Evolutionary conservation across 2,113 vertebrate species (phyloP).

Genomic region (Peucedramus taeniatus): DNA sequence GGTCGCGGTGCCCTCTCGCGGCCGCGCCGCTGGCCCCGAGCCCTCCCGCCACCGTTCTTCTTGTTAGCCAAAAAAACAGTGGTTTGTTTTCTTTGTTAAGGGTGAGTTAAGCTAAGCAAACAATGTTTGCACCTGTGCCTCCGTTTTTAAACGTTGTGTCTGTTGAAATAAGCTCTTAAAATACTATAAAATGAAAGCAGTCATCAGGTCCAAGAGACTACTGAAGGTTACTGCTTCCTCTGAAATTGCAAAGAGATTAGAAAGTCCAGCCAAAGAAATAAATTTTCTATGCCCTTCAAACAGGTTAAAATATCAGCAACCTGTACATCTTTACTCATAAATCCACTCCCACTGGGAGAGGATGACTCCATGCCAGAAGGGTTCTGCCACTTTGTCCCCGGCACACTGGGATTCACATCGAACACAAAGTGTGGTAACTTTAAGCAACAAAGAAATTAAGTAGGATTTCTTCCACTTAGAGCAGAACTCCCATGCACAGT

Average conservation of each 20-base stretch:
- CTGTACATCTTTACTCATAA: neutral
- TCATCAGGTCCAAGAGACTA: rapidly evolving
- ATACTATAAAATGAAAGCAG: neutral
- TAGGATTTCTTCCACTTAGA: neutral
- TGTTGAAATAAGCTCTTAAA: neutral
- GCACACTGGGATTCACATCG: rapidly evolving
- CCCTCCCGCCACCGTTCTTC: rapidly evolving
- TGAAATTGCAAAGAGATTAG: neutral
- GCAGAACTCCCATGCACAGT: neutral
- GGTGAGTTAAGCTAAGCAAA: neutral
- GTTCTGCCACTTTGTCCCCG: neutral
- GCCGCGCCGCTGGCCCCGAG: neutral
- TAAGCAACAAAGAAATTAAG: neutral
- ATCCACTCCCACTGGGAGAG: neutral
- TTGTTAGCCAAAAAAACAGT: rapidly evolving
- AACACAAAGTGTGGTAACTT: neutral
- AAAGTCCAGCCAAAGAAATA: rapidly evolving
- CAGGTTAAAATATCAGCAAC: neutral
- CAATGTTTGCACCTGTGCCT: neutral
- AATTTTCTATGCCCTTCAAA: neutral
- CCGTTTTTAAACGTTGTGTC: neutral
- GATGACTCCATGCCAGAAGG: neutral
- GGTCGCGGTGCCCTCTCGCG: neutral
- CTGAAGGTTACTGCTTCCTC: neutral
- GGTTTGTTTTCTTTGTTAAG: neutral